Base-by-base conservation (phyloP, 2,888 invertebrate genomes). In the Polylopha cassiicola region DNA sequence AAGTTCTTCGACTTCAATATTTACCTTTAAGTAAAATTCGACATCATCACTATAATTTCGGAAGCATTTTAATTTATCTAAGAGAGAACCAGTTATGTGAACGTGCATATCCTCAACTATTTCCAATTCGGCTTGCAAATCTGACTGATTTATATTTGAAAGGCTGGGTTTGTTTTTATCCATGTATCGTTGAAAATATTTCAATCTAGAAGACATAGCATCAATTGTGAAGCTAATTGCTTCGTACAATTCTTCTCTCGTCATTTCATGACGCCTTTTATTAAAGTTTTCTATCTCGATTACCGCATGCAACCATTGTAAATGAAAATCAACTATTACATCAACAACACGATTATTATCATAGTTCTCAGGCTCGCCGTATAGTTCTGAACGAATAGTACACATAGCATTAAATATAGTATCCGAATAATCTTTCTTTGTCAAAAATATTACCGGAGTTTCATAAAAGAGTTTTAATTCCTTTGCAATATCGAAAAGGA, bases 91-190 rank as follows among this genome's bases (percentile, higher is more conserved):
- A 1, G 53, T 61, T 7, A 72, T 65, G 8, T 77, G 73, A 50
- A 62, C 65, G 37, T 85, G 74, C 85, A 85, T 85, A 13, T 74
- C 80, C 60, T 79, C 75, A 11, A 84, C 59, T 38, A 85, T 74
- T 71, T 84, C 85, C 29, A 77, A 46, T 28, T 85, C 85, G 2
- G 76, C 56, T 20, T 50, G 30, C 30, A 85, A 42, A 46, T 74
- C 58, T 3, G 53, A 46, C 51, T 72, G 70, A 16, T 67, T 50
- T 31, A 46, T 46, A 46, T 71, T 72, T 14, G 72, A 45, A 27
- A 78, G 49, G 4, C 18, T 21, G n/a, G 49, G 14, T 22, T 53
- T 53, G 48, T 71, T 46, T 15, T 65, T 69, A 39, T 73, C 61
- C 56, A 81, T 66, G 44, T 74, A 84, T 30, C 46, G 68, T 51